Base-by-base conservation (phyloP, 2,888 invertebrate species). In the Eremobia ochroleuca region DNA sequence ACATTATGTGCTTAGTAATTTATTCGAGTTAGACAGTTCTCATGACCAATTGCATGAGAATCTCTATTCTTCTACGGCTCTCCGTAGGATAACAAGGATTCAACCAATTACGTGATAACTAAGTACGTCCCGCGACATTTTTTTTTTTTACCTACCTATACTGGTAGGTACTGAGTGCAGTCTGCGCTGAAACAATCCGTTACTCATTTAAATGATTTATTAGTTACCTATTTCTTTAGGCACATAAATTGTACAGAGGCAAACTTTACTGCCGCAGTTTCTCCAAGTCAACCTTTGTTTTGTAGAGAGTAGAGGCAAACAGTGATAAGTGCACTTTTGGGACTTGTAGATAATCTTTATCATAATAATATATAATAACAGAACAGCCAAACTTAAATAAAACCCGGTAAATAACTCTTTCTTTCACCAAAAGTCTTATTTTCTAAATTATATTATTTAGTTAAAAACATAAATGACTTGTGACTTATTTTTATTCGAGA, bases 101-200 rank as follows among this genome's bases (percentile, higher is more conserved):
- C 11, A 78, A 66, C 65, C 84, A 83, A 83, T 84, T 86, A 74
- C 62, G 34, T 43, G 67, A 49, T 64, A 34, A 79, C 69, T 49
- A 61, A 62, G 61, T 40, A 61, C 67, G 61, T 40, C 73, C 2
- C 55, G 65, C 25, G 34, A 13, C 49, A 34, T 66, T 65, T 59
- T 71, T 37, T n/a, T n/a, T n/a, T n/a, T n/a, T n/a, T 34, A n/a
- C 5, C 2, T 15, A 4, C 0, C 2, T 13, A 11, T 34, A 28
- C 0, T 4, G 1, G 21, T 46, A 9, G 1, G 21, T 46, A 9
- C 21, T 25, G 15, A 69, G 59, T 70, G 65, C 52, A 73, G 1
- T 25, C n/a, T 79, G 69, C 49, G 61, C 49, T 55, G 21, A 46
- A 34, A 21, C 11, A 25, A 31, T 40, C 37, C 18, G 21, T n/a